Percentiles rank a stretch among this genome's conserved stretches.
These are phyloP conservation scores for Beaufortia kweichowensis DNA, from an alignment of 2,113 vertebrate genomes.

Conservation along the genomic window DNA sequence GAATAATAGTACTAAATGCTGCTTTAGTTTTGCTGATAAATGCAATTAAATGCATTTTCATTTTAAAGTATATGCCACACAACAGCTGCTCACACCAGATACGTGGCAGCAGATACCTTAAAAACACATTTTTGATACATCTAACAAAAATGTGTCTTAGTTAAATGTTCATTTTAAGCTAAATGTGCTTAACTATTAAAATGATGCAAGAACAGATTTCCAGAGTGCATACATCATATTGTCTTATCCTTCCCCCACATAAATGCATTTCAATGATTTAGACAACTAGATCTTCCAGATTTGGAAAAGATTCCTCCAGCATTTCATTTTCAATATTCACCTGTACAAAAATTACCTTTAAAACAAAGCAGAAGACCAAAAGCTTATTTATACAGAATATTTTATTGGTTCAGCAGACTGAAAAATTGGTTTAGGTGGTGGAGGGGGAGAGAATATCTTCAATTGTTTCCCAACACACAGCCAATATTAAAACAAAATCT, in stretches of 20 bases:
- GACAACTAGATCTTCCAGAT: too few relatives aligned
- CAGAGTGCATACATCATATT: too few relatives aligned
- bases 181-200: neutral
- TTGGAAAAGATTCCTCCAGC: too few relatives aligned
- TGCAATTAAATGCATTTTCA: neutral
- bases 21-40: neutral
- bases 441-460: conserved; percentile 71
- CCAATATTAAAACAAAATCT: conserved; percentile 79
- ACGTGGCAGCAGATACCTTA: neutral
- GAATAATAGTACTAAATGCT: neutral
- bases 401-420: conserved; percentile 88
- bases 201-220: neutral
- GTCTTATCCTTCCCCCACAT: too few relatives aligned
- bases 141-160: neutral
- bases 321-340: too few relatives aligned
- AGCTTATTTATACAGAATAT: conserved; percentile 80
- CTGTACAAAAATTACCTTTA: too few relatives aligned
- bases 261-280: too few relatives aligned
- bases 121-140: neutral
- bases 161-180: neutral
- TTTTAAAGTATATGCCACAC: neutral
- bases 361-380: neutral
- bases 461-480: conserved; percentile 78
- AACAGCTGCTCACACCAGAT: conserved; percentile 18
- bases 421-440: conserved; percentile 76